Conservation (phyloP, 2,888 invertebrate species). For the Hypomecis atomaria region DNA sequence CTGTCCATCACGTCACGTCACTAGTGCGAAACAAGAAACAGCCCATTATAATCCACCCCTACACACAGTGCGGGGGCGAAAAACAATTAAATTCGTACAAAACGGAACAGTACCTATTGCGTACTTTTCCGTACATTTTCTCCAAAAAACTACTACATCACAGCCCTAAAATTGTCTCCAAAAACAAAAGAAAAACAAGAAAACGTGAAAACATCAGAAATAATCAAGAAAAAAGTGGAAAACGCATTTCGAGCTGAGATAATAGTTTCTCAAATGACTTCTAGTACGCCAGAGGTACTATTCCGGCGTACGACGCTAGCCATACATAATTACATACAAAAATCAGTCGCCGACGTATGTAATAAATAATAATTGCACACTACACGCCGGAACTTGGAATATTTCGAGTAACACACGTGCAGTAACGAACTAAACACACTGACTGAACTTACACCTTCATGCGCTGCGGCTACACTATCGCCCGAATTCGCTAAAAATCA, state of each 20-base stretch:
- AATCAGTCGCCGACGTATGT: conserved; percentile 51
- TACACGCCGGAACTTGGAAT: conserved; percentile 60
- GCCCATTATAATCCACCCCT: conserved; percentile 37
- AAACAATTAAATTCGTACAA: conserved; percentile 53
- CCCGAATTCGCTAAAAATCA: background rate
- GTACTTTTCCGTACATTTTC: background rate
- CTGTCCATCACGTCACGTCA: background rate
- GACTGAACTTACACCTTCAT: conserved; percentile 40
- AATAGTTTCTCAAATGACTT: background rate
- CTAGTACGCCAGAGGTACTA: background rate
- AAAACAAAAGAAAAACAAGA: background rate
- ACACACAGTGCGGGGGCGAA: conserved; percentile 60
- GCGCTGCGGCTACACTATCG: conserved; percentile 10
- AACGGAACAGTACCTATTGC: conserved; percentile 42
- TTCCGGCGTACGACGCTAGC: conserved; percentile 30
- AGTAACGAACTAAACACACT: conserved; percentile 34
- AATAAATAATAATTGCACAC: conserved; percentile 51
- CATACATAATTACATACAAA: conserved; percentile 45
- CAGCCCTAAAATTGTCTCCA: background rate
- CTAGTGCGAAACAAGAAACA: conserved; percentile 3
- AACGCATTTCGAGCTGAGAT: background rate
- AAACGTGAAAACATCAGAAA: background rate
- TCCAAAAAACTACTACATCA: background rate
- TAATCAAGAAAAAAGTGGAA: background rate
- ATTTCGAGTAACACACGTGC: conserved; percentile 60